Evolutionary conservation across 2,797 vertebrate species (phyloP).

Genomic region (Dryobates pubescens): DNA sequence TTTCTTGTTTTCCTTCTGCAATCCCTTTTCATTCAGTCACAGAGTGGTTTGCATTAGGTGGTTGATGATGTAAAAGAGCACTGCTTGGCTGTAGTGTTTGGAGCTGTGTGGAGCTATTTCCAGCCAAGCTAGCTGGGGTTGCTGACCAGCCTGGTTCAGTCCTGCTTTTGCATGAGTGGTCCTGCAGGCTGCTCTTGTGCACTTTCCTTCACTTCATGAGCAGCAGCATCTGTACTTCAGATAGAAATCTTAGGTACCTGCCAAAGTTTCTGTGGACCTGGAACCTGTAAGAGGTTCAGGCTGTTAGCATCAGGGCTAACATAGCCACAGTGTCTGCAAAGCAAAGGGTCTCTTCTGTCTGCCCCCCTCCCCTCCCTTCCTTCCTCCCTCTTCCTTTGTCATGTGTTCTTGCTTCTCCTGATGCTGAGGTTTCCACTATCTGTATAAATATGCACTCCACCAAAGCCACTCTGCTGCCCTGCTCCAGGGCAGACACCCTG

Average conservation of each 20-base stretch:
- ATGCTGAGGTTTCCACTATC: background rate
- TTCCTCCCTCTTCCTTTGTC: background rate
- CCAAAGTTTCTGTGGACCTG: background rate
- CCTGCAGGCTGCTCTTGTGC: background rate
- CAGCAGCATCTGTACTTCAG: background rate
- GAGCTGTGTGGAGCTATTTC: background rate
- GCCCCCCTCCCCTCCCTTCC: background rate
- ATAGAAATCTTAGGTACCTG: background rate
- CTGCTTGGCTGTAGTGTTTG: background rate
- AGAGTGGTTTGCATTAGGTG: background rate
- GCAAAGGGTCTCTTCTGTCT: background rate
- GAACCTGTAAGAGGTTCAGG: background rate
- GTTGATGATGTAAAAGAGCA: background rate
- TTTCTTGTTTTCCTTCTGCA: background rate
- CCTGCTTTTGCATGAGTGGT: background rate
- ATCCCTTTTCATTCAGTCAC: background rate
- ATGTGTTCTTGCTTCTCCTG: background rate
- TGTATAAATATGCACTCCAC: background rate
- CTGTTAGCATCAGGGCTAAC: background rate
- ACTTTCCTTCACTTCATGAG: background rate
- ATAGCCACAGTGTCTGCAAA: background rate
- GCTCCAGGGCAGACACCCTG: background rate
- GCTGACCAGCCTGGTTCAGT: background rate
- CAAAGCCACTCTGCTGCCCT: background rate
- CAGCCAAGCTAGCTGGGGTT: background rate